Evolutionary conservation across 1,140 invertebrate genomes (phyloP).

Genomic region (Temnothorax curvispinosus): DNA sequence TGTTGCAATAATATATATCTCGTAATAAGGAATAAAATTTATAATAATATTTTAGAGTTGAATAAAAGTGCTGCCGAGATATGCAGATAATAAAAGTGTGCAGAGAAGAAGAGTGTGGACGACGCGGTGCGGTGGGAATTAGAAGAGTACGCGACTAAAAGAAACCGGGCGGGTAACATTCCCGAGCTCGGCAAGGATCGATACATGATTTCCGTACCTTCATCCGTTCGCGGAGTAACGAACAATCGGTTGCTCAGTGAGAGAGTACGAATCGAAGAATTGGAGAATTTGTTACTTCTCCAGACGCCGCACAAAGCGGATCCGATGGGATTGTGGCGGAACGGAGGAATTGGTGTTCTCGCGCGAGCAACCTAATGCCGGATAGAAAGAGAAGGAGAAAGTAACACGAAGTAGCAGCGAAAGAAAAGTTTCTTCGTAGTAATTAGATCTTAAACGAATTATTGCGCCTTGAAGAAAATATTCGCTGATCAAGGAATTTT

Average conservation of each 20-base stretch:
- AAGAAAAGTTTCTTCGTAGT: conserved; percentile 1
- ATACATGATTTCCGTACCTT: conserved; percentile 53
- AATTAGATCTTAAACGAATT: conserved; percentile 15
- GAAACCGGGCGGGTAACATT: not conserved
- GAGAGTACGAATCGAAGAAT: conserved; percentile 30
- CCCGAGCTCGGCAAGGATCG: not conserved
- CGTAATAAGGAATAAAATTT: not conserved
- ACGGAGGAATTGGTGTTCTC: conserved; percentile 24
- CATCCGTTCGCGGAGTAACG: conserved; percentile 32
- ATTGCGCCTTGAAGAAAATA: conserved; percentile 22
- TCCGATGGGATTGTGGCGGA: conserved; percentile 29
- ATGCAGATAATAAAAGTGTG: not conserved
- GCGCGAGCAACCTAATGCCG: conserved; percentile 13
- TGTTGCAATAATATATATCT: too few species aligned
- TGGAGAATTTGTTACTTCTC: conserved; percentile 56
- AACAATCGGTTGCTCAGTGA: conserved; percentile 51
- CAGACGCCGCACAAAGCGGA: conserved; percentile 45
- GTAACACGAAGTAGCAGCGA: not conserved
- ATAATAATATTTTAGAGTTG: not conserved
- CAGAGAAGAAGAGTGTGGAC: not conserved
- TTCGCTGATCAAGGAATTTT: not conserved
- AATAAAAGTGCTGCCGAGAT: conserved; percentile 5
- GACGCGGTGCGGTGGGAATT: not conserved
- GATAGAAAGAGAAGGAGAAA: conserved; percentile 28
- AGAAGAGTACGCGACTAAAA: not conserved